Conservation (phyloP, 2,113 vertebrate genomes). For the Lagenorhynchus albirostris region DNA sequence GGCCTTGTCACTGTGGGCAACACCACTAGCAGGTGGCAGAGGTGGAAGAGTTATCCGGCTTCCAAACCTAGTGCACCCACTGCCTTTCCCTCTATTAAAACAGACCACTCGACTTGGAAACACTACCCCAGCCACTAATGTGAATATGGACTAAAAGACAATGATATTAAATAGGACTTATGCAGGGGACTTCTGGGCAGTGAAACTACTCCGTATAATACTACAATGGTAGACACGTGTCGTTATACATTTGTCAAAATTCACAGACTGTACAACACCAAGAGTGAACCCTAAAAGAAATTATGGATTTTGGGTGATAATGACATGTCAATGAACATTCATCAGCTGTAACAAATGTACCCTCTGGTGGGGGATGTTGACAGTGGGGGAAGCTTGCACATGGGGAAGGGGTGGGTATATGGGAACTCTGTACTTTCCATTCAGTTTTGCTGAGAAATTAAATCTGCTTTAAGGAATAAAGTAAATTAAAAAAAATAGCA, state of each 20-base stretch:
- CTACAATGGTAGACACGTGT: not conserved
- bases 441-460: not conserved
- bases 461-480: not conserved
- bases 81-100: not conserved
- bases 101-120: not conserved
- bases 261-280: not conserved
- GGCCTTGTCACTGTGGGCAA: not conserved
- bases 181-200: not conserved
- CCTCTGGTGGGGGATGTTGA: not conserved
- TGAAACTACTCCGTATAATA: not conserved
- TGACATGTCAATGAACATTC: not conserved
- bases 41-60: not conserved
- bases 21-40: not conserved
- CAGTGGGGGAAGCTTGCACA: not conserved
- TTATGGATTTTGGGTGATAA: not conserved
- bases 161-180: not conserved
- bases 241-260: not conserved
- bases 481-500: not conserved
- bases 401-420: rapidly evolving
- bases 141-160: not conserved
- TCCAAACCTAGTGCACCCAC: not conserved
- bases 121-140: not conserved
- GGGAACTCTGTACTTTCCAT: not conserved
- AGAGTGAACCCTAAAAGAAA: not conserved
- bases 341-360: not conserved